These are phyloP conservation scores for Drosophila kokeensis DNA, from an alignment of 2,888 invertebrate species.

Conservation along the genomic window DNA sequence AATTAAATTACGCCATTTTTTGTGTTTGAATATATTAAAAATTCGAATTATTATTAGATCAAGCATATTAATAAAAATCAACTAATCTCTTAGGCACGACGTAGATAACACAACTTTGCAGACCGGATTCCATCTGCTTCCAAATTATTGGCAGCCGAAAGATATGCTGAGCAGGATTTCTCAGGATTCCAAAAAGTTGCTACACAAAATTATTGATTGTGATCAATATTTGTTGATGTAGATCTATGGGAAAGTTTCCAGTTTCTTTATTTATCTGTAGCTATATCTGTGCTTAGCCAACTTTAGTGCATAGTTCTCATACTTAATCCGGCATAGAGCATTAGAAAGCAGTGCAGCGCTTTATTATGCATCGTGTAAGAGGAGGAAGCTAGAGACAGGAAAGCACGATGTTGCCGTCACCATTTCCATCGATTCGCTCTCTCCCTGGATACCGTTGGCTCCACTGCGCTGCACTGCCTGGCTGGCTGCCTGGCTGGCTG, in stretches of 20 bases:
- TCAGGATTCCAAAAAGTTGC: no score
- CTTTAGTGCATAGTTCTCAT: not conserved
- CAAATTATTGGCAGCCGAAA: no score
- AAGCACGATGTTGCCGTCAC: constrained; percentile 55
- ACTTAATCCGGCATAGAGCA: constrained; percentile 20
- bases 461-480: constrained; percentile 10
- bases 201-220: not conserved
- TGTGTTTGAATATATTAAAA: rapidly evolving
- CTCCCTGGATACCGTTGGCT: constrained; percentile 19
- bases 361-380: constrained; percentile 71
- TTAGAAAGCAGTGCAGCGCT: constrained; percentile 34
- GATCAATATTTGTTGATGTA: not conserved
- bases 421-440: constrained; percentile 22
- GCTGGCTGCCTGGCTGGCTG: not conserved
- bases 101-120: no score
- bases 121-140: no score
- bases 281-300: not conserved
- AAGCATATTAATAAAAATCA: not conserved
- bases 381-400: constrained; percentile 62
- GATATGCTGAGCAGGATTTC: no score
- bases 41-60: not conserved
- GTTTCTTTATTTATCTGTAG: not conserved
- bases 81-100: no score
- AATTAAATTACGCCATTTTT: not conserved
- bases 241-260: not conserved